phyloP scores from a whole-genome alignment of 2,888 invertebrate species.

The Oxyteleia sp. region DNA sequence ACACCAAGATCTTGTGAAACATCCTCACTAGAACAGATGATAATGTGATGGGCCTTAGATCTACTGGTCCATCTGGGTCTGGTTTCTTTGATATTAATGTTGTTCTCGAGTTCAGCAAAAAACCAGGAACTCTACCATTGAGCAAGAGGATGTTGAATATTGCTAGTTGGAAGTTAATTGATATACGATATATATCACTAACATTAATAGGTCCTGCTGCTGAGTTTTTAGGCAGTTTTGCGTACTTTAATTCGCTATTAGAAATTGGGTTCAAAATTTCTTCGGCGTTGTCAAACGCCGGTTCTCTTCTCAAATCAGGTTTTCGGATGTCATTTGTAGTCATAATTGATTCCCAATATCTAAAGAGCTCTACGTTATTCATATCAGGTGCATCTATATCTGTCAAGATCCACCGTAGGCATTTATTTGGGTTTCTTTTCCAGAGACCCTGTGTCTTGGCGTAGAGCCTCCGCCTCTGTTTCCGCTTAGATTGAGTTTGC shows the following conservation, averaged over 20 bases:
- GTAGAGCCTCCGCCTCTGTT: conserved; percentile 5
- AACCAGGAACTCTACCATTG: conserved; percentile 49
- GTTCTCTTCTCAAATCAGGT: neutral
- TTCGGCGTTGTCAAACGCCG: neutral
- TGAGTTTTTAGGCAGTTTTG: neutral
- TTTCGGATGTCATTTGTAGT: neutral
- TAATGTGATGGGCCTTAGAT: conserved; percentile 18
- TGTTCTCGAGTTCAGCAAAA: conserved; percentile 27
- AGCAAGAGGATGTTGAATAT: conserved; percentile 69
- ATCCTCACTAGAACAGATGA: conserved; percentile 11
- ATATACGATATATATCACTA: conserved; percentile 37
- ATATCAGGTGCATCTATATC: neutral
- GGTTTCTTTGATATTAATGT: conserved; percentile 22
- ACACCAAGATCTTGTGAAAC: conserved; percentile 16
- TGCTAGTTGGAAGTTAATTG: conserved; percentile 17
- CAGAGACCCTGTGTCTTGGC: conserved; percentile 30
- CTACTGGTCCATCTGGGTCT: neutral
- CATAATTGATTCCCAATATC: neutral
- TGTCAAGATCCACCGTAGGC: conserved; percentile 11
- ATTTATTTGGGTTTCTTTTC: conserved; percentile 28
- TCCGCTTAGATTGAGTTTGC: neutral
- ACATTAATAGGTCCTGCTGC: conserved; percentile 38
- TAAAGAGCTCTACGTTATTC: neutral
- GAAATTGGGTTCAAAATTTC: conserved; percentile 4
- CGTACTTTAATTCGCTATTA: no score